A percentile compares a stretch with the other conserved stretches of the same genome.
phyloP scores from a whole-genome alignment of 2,113 vertebrate species.

The Megaceryle maxima region DNA sequence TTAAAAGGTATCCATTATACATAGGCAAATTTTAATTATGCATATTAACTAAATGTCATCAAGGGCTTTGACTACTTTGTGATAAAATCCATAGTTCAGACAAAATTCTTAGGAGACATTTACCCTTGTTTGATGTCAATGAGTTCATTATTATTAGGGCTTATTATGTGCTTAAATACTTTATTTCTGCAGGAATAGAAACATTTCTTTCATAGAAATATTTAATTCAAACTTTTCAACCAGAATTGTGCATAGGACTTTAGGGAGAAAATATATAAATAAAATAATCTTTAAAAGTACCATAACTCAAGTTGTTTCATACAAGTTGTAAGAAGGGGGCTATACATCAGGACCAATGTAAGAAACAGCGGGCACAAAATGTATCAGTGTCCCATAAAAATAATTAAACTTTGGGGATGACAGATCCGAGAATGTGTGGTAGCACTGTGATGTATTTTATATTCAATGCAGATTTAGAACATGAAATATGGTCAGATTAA shows the following conservation, averaged over 20 bases:
- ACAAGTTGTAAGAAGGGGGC: not conserved
- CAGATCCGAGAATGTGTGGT: not conserved
- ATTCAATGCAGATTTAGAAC: not conserved
- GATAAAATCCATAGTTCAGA: not conserved
- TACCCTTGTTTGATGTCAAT: not conserved
- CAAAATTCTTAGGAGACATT: not conserved
- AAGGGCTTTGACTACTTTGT: not conserved
- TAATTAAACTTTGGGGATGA: not conserved
- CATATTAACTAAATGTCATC: not conserved
- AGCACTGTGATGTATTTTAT: not conserved
- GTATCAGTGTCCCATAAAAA: not conserved
- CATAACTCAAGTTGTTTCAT: not conserved
- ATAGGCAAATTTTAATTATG: not conserved
- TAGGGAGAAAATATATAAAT: not conserved
- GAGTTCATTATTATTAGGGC: not conserved
- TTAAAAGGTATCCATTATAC: not conserved
- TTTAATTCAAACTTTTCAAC: not conserved
- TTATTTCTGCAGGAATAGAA: not conserved
- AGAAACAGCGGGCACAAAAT: not conserved
- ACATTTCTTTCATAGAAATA: not conserved
- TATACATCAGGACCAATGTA: not conserved
- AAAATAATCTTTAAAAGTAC: not conserved
- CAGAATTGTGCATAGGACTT: not conserved
- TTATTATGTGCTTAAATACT: not conserved
- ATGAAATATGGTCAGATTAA: not conserved